phyloP scores from a whole-genome alignment of 2,113 vertebrate genomes.

The Probosciger aterrimus region DNA sequence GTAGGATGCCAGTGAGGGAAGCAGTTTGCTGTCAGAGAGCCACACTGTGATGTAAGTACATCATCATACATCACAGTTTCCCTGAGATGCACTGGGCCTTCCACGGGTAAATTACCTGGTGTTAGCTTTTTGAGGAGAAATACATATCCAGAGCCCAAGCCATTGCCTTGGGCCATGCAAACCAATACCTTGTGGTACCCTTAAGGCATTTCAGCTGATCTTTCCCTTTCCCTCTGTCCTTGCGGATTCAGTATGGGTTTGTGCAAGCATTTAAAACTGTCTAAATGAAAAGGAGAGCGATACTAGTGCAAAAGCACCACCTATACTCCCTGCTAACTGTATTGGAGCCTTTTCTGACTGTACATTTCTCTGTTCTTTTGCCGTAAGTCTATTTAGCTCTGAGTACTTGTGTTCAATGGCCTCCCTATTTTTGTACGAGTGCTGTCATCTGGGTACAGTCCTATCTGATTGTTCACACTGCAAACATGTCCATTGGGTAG shows the following conservation, averaged over 20 bases:
- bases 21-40: background rate
- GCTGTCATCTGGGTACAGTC: background rate
- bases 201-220: background rate
- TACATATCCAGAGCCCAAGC: background rate
- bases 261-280: background rate
- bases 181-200: background rate
- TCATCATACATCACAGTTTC: background rate
- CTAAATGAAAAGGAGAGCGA: background rate
- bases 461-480: background rate
- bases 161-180: background rate
- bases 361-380: background rate
- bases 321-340: background rate
- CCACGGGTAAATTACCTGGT: background rate
- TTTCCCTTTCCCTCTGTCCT: background rate
- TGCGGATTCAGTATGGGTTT: background rate
- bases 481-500: background rate
- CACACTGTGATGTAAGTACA: background rate
- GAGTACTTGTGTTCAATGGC: background rate
- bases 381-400: background rate
- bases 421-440: conserved; percentile 21
- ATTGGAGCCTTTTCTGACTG: background rate
- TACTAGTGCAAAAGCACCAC: background rate
- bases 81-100: background rate
- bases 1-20: background rate
- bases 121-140: background rate